Conservation (phyloP, 2,113 vertebrate species). For the Gila orcuttii region DNA sequence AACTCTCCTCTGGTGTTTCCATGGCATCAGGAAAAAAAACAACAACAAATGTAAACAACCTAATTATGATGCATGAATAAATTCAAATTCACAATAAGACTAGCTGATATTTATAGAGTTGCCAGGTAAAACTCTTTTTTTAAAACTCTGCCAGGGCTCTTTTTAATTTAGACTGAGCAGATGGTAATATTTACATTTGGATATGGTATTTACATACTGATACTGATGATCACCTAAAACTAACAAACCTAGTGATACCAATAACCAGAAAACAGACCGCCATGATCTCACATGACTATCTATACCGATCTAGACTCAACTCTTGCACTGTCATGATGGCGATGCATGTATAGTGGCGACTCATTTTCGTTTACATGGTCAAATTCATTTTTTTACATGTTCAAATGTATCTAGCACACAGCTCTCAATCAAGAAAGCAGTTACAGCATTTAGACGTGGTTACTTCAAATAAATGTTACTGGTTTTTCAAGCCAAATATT, state of each 20-base stretch:
- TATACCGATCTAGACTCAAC: not conserved
- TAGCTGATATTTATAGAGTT: not conserved
- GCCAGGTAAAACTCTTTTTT: not conserved
- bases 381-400: too few relatives aligned
- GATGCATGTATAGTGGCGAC: not conserved
- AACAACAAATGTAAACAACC: not conserved
- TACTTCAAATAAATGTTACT: not conserved
- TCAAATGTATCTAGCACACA: too few relatives aligned
- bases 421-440: too few relatives aligned
- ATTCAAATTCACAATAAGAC: not conserved
- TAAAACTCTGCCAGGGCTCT: not conserved
- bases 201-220: not conserved
- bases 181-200: not conserved
- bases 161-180: slow-evolving; percentile 2
- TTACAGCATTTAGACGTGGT: too few relatives aligned
- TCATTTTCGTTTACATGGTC: too few relatives aligned
- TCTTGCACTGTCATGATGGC: not conserved
- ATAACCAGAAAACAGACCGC: not conserved
- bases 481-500: not conserved
- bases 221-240: not conserved
- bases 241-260: not conserved
- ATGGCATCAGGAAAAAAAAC: slow-evolving; percentile 6
- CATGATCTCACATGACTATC: not conserved
- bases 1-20: not conserved
- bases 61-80: not conserved